Conservation (phyloP, 2,113 vertebrate genomes). For the Ptilorrhoa leucosticta region DNA sequence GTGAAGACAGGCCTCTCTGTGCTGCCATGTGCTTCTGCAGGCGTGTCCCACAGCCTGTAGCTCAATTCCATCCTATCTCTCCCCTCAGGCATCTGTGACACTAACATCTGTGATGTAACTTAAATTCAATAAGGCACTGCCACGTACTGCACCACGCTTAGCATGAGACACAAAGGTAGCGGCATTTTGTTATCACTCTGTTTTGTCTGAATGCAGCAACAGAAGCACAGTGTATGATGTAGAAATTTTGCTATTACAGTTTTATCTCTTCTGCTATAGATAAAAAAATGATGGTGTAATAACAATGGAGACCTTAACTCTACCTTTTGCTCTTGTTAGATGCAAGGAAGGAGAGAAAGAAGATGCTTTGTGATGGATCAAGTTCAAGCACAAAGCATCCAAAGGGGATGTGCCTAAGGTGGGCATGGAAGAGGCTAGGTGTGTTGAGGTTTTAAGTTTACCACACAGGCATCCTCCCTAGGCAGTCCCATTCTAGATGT, state of each 20-base stretch:
- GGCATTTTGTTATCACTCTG: background rate
- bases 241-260: background rate
- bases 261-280: background rate
- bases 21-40: too few species aligned
- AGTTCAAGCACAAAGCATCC: background rate
- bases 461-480: background rate
- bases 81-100: too few species aligned
- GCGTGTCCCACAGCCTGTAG: too few species aligned
- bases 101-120: background rate
- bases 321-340: background rate
- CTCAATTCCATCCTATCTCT: too few species aligned
- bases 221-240: background rate
- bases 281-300: background rate
- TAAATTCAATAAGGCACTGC: background rate
- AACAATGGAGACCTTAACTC: background rate
- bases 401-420: background rate
- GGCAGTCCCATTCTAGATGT: background rate
- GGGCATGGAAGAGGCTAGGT: background rate
- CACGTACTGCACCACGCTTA: fast-evolving
- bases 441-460: background rate
- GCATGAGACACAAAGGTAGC: background rate
- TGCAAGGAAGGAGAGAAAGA: background rate
- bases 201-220: background rate
- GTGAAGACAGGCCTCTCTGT: too few species aligned
- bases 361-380: background rate